A percentile compares a stretch with the other conserved stretches of the same genome.
phyloP scores from a whole-genome alignment of 64 coral and sea anemone genomes.

The Porites lutea region DNA sequence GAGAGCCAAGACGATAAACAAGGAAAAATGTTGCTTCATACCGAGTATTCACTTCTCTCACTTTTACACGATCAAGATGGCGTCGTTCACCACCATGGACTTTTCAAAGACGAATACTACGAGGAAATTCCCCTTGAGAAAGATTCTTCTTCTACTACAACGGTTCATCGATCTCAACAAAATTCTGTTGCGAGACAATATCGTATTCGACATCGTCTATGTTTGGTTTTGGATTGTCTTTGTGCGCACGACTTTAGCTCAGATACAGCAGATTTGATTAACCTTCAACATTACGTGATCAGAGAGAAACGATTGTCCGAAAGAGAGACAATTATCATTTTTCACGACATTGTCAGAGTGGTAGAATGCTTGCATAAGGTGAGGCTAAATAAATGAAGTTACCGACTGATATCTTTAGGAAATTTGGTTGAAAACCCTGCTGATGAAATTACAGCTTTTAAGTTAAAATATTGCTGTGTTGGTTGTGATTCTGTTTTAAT shows the following conservation, averaged over 20 bases:
- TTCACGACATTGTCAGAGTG: slow-evolving; percentile 96
- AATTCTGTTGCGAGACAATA: slow-evolving; percentile 6
- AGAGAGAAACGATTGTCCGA: slow-evolving; percentile 94
- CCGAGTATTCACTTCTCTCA: slow-evolving; percentile 94
- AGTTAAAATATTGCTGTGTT: too few species aligned
- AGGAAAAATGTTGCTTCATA: slow-evolving; percentile 97
- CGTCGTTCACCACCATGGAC: slow-evolving; percentile 95
- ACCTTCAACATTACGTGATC: slow-evolving; percentile 98
- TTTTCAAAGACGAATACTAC: slow-evolving; percentile 97
- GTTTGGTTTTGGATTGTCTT: slow-evolving; percentile 95
- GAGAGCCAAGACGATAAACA: slow-evolving; percentile 98
- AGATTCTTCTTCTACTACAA: background rate
- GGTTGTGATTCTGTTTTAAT: too few species aligned
- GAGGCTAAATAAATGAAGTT: background rate
- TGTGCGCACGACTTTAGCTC: slow-evolving; percentile 96
- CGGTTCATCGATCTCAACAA: background rate
- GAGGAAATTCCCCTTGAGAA: slow-evolving; percentile 69
- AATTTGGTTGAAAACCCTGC: background rate
- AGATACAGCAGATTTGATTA: slow-evolving; percentile 90
- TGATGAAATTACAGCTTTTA: too few species aligned
- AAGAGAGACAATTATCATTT: slow-evolving; percentile 96
- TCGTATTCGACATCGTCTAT: slow-evolving; percentile 85
- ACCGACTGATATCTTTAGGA: background rate
- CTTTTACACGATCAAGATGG: slow-evolving; percentile 95
- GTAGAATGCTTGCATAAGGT: slow-evolving; percentile 98